Base-by-base conservation (phyloP, 2,888 invertebrate species). In the Bugulina stolonifera region DNA sequence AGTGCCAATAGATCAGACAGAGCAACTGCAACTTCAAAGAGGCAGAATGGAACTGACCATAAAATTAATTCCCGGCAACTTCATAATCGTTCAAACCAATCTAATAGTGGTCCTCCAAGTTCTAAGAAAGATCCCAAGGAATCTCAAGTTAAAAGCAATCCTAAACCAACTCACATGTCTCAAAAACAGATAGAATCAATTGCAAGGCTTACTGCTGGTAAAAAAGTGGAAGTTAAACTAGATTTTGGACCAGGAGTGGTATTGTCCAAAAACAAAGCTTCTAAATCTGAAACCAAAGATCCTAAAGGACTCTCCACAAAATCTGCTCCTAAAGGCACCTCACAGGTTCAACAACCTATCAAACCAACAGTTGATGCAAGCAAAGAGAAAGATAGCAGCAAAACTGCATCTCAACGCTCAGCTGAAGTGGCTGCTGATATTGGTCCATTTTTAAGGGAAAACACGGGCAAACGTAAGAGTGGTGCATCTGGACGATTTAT, bases 401-500 rank as follows among this genome's bases (percentile, higher is more conserved):
- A 43, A 5, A 43, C 43, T 10, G 18, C 5, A 43, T 43, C 43
- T 43, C 43, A 43, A 10, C 43, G 43, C 18, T 5, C 5, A 5
- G 5, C 43, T 43, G 10, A 10, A 5, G 5, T 43, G 43, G 5
- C 43, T 43, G 18, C 5, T 43, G 43, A 64, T 64, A n/a, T 64
- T 34, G 64, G 64, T 2, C 32, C 34, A 14, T 64, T 64, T 64
- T 32, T 64, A 10, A 27, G 64, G 25, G 64, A 64, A 14, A 64
- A 64, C 32, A 64, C 64, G 3, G 64, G 64, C 32, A 22, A 64
- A 14, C 22, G 27, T 29, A 27, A 5, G 32, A 27, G 64, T 32
- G 64, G 64, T 64, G 64, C 64, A 14, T 64, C 64, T 25, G 64
- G 64, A 32, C 25, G 34, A 32, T 64, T 64, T 64, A 27, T 64